Base-by-base conservation (phyloP, 2,888 invertebrate genomes). In the Halocaridina rubra region DNA sequence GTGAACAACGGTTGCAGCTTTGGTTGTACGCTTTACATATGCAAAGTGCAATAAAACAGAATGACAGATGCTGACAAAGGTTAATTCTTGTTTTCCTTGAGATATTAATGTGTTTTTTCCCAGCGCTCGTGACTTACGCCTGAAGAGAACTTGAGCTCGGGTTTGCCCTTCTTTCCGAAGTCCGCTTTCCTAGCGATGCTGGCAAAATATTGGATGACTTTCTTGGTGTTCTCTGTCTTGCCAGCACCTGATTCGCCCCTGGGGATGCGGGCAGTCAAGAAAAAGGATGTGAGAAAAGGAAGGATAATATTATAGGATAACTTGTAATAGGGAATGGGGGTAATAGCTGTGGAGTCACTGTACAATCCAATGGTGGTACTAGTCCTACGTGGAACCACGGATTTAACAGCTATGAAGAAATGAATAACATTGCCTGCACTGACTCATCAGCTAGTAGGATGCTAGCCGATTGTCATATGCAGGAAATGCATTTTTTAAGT, bases 171-270 rank as follows among this genome's bases (percentile, higher is more conserved):
- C 74, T 64, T 72, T 22, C 78, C 72, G 64, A 79, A 79, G 29
- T 79, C 80, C n/a, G 27, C 46, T 76, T 72, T 80, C 32, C 87
- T 85, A 27, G 89, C 90, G 78, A 90, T 88, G 69, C 86, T 85
- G 74, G 90, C 90, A 89, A 91, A 91, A 89, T 91, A 92, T 88
- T 91, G 91, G 89, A 92, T 91, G 81, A 91, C 92, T 89, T 91
- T 91, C 90, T 91, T 92, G 82, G 92, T 92, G 90, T 92, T 92
- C 88, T 93, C 93, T 86, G 93, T 93, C 90, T 93, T 93, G 89
- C 93, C 93, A 88, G 93, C 93, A 87, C 93, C 93, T 88, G 92
- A 92, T 89, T 93, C 93, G 71, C 93, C 93, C 84, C 93, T 93
- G 89, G 24, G 30, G n/a, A 7, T 61, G 16, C 53, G 69, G 75